Conservation (phyloP, 2,888 invertebrate species). For the Philaethria dido region DNA sequence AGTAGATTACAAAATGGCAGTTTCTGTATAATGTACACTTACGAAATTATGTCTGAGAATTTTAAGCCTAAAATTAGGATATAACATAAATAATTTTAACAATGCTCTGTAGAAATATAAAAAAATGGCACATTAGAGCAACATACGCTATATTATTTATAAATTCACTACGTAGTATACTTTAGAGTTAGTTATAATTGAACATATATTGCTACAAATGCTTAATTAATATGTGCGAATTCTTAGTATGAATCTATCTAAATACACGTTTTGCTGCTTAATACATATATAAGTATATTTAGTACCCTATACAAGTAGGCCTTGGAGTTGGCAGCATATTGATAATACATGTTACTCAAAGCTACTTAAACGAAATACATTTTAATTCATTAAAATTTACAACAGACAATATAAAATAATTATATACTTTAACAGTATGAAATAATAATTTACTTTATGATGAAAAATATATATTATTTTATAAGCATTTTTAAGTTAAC, state of each 20-base stretch:
- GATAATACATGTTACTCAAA: background rate
- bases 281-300: background rate
- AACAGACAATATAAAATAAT: background rate
- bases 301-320: background rate
- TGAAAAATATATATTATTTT: background rate
- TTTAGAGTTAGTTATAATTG: background rate
- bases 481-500: background rate
- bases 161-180: background rate
- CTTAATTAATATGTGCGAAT: slow-evolving; percentile 14
- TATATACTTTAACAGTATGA: background rate
- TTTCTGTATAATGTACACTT: slow-evolving; percentile 22
- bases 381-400: background rate
- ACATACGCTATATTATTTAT: slow-evolving; percentile 1
- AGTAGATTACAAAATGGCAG: slow-evolving; percentile 29
- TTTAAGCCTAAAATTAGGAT: background rate
- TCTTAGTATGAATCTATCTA: background rate
- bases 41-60: slow-evolving; percentile 12
- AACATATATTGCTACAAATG: background rate
- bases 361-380: background rate
- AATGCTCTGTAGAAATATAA: slow-evolving; percentile 10
- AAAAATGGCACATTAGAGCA: slow-evolving; percentile 17
- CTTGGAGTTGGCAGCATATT: background rate
- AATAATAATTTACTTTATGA: background rate
- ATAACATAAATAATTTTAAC: slow-evolving; percentile 8
- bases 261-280: slow-evolving; percentile 2